Base-by-base conservation (phyloP, 2,797 vertebrate species). In the Morelia viridis region DNA sequence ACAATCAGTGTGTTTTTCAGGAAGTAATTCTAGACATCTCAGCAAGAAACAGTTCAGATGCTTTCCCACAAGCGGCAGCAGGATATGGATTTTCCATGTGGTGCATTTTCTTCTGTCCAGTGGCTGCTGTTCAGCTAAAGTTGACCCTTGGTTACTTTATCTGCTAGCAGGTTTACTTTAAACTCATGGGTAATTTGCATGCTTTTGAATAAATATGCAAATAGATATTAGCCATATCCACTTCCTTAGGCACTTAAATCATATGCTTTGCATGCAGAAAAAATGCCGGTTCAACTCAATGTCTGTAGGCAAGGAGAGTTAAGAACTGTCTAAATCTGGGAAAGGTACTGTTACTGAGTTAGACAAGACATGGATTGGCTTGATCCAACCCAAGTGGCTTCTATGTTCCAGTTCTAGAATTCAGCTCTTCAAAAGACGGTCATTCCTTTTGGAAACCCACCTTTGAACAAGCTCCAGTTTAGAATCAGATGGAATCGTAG, bases 21-120 rank as follows among this genome's bases (percentile, higher is more conserved):
- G 68, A 92, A 88, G 92, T 92, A 92, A 92, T 92, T 92, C 89
- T 90, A 92, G 89, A 88, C 71, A 46, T 90, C 89, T 87, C 68
- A 31, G 89, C 17, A 57, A 87, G 71, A 92, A 87, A 5, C 89
- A 83, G 58, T 89, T 92, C 61, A 26, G 31, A 80, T 65, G 68
- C 68, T 90, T 90, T 90, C 68, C 85, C 89, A 90, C 85, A 90
- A 83, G 80, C 10, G 87, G 85, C 41, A 92, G 60, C 90, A 87
- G 24, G 4, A 19, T n/a, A 83, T 57, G 65, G 57, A 64, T 92
- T 90, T 35, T 62, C 65, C 53, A 41, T 80, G 28, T 90, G 28
- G 22, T 46, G 57, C 15, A 57, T 83, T 87, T 56, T 26, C 31
- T 80, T 53, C 68, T 80, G 26, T 46, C 89, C 50, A 24, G n/a